Conservation (phyloP, 1,140 invertebrate species). For the Caenorhabditis brenneri region DNA sequence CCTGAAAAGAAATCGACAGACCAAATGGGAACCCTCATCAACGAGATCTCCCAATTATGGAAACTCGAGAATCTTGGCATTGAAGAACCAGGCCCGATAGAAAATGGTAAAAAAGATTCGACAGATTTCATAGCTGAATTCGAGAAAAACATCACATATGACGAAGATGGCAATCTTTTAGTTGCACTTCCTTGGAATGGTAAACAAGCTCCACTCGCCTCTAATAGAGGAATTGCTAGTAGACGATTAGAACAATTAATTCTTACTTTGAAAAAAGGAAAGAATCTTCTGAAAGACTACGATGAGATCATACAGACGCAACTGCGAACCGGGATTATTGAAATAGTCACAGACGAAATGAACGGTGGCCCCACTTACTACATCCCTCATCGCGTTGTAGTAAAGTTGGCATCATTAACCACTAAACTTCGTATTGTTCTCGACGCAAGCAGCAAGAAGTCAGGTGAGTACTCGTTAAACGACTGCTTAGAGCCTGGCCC, state of each 20-base stretch:
- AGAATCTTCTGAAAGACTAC: neutral
- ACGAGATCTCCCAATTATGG: neutral
- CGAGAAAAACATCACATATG: too few species aligned
- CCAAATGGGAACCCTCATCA: neutral
- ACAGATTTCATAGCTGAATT: too few species aligned
- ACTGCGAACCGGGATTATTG: neutral
- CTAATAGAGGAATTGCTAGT: neutral
- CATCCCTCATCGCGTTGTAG: constrained; percentile 72
- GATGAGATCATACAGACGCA: neutral
- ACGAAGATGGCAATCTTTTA: neutral
- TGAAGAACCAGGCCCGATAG: neutral
- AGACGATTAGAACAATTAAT: neutral
- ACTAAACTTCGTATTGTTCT: constrained; percentile 71
- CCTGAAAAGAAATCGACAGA: too few species aligned
- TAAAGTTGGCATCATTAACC: constrained; percentile 57
- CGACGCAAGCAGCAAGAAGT: constrained; percentile 67
- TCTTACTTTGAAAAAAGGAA: neutral
- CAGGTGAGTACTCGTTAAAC: constrained; percentile 66
- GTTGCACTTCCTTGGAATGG: neutral
- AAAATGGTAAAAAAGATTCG: neutral
- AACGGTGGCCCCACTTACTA: constrained; percentile 58
- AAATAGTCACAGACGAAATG: neutral
- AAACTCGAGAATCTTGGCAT: neutral
- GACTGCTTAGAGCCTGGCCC: constrained; percentile 61
- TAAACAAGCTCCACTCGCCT: neutral